Percentiles rank a stretch among this genome's conserved stretches.
Evolutionary conservation across 2,113 vertebrate species (phyloP).

Genomic region (Petroica traversi): DNA sequence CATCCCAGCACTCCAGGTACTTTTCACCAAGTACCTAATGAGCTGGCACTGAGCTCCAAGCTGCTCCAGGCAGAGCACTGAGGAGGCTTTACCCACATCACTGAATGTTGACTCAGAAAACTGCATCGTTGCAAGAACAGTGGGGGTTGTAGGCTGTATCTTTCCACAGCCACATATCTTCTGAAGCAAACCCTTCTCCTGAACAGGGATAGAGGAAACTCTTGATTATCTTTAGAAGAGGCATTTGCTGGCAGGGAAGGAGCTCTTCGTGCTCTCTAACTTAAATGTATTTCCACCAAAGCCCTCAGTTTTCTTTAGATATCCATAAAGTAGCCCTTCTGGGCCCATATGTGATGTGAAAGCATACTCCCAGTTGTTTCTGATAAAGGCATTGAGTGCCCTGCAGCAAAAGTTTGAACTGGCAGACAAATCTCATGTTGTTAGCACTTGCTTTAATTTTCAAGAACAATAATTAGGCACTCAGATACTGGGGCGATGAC

Average conservation of each 20-base stretch:
- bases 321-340: conserved; percentile 7
- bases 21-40: not conserved
- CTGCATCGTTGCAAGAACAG: not conserved
- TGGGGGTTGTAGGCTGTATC: not conserved
- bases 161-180: not conserved
- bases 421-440: not conserved
- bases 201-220: not conserved
- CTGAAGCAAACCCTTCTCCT: not conserved
- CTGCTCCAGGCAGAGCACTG: not conserved
- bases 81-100: not conserved
- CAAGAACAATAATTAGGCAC: conserved; percentile 35
- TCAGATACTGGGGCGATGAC: not conserved
- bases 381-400: not conserved
- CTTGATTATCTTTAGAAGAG: not conserved
- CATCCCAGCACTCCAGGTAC: not conserved
- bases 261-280: not conserved
- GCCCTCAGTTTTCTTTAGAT: not conserved
- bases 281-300: not conserved
- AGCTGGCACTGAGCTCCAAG: not conserved
- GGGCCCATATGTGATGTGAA: not conserved
- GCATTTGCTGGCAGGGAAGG: not conserved
- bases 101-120: not conserved
- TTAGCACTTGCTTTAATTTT: conserved; percentile 18
- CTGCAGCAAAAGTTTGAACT: conserved; percentile 24
- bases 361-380: not conserved